phyloP scores from a whole-genome alignment of 2,113 vertebrate species.

The Erythrolamprus reginae region DNA sequence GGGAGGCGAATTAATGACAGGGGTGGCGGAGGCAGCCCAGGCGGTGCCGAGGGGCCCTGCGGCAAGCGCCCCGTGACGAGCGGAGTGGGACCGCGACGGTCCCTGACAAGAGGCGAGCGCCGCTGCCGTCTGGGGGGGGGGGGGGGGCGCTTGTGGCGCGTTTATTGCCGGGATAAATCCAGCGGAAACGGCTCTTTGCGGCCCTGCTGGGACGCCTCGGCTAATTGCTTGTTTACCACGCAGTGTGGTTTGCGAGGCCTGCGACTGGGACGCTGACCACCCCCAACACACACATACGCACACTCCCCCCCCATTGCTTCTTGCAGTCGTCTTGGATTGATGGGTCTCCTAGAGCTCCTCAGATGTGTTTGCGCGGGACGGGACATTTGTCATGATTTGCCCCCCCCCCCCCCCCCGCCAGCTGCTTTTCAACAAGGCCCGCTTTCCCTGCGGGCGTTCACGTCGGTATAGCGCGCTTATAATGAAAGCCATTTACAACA shows the following conservation, averaged over 20 bases:
- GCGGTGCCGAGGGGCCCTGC: not conserved
- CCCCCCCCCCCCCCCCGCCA: no score
- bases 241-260: not conserved
- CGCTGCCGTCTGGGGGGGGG: not conserved
- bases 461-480: conserved; percentile 1
- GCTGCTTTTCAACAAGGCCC: not conserved
- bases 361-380: not conserved
- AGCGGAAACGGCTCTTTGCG: conserved; percentile 26
- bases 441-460: not conserved
- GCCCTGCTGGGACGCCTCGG: not conserved
- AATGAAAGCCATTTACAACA: conserved; percentile 31
- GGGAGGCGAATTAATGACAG: conserved; percentile 4
- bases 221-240: conserved; percentile 31
- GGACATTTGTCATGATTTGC: not conserved
- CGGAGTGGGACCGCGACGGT: not conserved
- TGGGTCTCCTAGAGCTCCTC: not conserved
- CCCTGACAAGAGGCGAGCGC: not conserved
- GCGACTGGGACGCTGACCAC: not conserved
- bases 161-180: conserved; percentile 41
- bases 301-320: not conserved
- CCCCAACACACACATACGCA: no score
- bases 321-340: not conserved
- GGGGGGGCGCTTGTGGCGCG: not conserved
- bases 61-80: not conserved
- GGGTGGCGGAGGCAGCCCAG: not conserved